Evolutionary conservation across 2,113 vertebrate species (phyloP).

Genomic region (Dicerorhinus sumatrensis): DNA sequence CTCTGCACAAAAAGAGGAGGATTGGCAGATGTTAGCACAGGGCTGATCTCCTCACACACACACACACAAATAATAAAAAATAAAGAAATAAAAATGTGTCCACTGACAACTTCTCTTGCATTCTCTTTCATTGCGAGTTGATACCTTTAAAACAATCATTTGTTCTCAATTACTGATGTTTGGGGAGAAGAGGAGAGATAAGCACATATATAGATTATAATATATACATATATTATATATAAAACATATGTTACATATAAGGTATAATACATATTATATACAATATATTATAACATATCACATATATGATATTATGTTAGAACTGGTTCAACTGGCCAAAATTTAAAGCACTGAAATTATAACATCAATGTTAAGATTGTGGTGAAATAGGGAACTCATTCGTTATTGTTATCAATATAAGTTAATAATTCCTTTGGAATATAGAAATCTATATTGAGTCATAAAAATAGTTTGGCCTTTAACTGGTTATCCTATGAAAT

Average conservation of each 20-base stretch:
- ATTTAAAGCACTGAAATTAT: slow-evolving; percentile 32
- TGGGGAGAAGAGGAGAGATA: background rate
- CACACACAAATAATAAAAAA: too few relatives aligned
- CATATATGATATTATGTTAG: background rate
- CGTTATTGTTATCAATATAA: background rate
- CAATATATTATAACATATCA: background rate
- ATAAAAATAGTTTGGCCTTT: slow-evolving; percentile 41
- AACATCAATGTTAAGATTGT: slow-evolving; percentile 26
- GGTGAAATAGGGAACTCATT: background rate
- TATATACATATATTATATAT: background rate
- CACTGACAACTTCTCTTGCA: background rate
- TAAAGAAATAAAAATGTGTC: background rate
- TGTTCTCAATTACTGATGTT: background rate
- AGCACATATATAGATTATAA: background rate
- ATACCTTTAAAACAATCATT: background rate
- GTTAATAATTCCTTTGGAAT: slow-evolving; percentile 30
- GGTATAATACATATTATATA: background rate
- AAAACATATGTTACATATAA: background rate
- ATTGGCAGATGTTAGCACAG: too few relatives aligned
- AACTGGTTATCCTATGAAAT: background rate
- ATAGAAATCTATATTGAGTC: background rate
- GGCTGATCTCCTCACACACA: too few relatives aligned
- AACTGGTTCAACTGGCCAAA: background rate
- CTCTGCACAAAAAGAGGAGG: too few relatives aligned
- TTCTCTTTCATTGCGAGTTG: background rate